Evolutionary conservation across 1,140 invertebrate species (phyloP), one percentile per base, ranked within the genome.

Genomic region (Oscheius sp.): DNA sequence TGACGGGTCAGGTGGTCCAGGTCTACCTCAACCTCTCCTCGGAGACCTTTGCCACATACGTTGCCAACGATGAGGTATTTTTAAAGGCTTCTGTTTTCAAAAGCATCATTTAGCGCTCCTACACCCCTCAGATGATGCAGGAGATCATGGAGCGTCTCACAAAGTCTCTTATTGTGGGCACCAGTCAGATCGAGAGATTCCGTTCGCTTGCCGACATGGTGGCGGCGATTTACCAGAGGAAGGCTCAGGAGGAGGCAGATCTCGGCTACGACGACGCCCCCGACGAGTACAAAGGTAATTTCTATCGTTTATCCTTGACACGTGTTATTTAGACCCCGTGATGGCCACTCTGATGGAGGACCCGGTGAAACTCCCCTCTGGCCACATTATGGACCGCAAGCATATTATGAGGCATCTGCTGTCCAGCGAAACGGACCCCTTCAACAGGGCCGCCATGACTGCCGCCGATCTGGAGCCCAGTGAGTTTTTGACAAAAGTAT

Each of bases 301-400:
- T 42, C n/a, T 42, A 55, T n/a, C 62, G 35, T n/a, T 61, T 35
- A 35, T 62, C 66, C 49, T 68, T 65, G 32, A 34, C 32, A 73
- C 31, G 65, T 45, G 29, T 38, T 70, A 10, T 79, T 45, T 73
- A 89, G 95, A 97, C 89, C 94, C 95, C 0, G 86, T 99, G 1
- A 97, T 98, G 94, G 93, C 95, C 82, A 97, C 94, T 0, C 85
- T 99, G 23, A 97, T 98, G 95, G 91, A 91, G 1, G 94, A 99
- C 85, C 95, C 95, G 1, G 94, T 98, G 0, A 87, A 91, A 69
- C 87, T 99, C 72, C 95, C 95, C 10, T 93, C 93, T 68, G 95
- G 95, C 68, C 92, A 92, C 79, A 88, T 97, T 1, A 97, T 97
- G 93, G 95, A 98, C 85, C 88, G 94, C 58, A 89, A 93, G 31